phyloP scores from a whole-genome alignment of 2,113 vertebrate species.

The Platysteira castanea region DNA sequence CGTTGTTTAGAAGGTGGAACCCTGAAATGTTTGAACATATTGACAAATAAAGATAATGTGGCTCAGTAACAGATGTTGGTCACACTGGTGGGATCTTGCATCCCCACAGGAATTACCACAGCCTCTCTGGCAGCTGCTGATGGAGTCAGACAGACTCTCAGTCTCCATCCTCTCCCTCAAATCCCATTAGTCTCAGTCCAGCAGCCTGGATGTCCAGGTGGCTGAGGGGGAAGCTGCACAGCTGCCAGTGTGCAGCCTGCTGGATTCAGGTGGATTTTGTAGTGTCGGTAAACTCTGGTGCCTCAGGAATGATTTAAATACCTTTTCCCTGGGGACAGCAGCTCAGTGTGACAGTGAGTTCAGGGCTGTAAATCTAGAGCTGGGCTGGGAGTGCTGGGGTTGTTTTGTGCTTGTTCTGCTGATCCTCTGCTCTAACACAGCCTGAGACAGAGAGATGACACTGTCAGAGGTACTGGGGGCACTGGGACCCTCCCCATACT shows the following conservation, averaged over 20 bases:
- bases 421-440: neutral
- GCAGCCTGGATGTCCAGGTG: neutral
- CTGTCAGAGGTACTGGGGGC: neutral
- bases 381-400: neutral
- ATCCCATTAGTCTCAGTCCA: neutral
- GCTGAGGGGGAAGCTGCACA: neutral
- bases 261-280: neutral
- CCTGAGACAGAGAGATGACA: neutral
- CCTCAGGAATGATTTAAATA: neutral
- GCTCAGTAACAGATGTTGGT: neutral
- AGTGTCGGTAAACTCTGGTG: neutral
- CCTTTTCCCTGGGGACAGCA: neutral
- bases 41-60: neutral
- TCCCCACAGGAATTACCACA: neutral
- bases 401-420: neutral
- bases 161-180: neutral
- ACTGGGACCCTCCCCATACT: rapidly evolving
- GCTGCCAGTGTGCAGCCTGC: neutral
- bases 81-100: neutral
- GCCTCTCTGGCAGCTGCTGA: slow-evolving; percentile 1
- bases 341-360: neutral
- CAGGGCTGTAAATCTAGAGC: neutral
- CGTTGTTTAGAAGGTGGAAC: neutral
- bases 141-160: neutral
- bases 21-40: neutral